Evolutionary conservation across 2,888 invertebrate species (phyloP).

Genomic region (Megamerina dolium): DNA sequence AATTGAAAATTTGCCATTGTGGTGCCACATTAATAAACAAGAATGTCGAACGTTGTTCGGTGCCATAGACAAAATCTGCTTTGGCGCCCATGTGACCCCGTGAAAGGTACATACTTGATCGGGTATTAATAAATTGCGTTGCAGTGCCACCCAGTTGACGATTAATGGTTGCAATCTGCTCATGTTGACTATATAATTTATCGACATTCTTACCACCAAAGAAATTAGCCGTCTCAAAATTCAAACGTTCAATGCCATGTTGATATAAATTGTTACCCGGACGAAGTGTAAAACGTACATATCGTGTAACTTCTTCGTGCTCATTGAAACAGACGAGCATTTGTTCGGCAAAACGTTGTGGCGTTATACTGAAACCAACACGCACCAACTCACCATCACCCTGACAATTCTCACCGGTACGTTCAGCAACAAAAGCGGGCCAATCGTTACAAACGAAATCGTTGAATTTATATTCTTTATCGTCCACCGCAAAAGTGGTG

Average conservation of each 20-base stretch:
- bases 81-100: conserved; percentile 55
- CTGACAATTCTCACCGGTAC: conserved; percentile 36
- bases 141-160: conserved; percentile 38
- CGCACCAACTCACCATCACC: conserved; percentile 39
- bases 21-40: conserved; percentile 55
- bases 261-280: conserved; percentile 49
- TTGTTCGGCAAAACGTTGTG: conserved; percentile 40
- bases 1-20: conserved; percentile 58
- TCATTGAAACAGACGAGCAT: conserved; percentile 50
- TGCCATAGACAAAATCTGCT: conserved; percentile 52
- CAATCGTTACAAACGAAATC: conserved; percentile 42
- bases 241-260: conserved; percentile 43
- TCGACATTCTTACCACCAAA: conserved; percentile 43
- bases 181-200: conserved; percentile 41
- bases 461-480: conserved; percentile 32
- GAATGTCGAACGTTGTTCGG: conserved; percentile 53
- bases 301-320: conserved; percentile 44
- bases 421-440: conserved; percentile 37
- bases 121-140: conserved; percentile 29
- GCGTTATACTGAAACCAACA: conserved; percentile 45
- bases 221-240: conserved; percentile 40
- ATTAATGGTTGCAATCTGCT: conserved; percentile 43
- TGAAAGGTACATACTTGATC: conserved; percentile 39
- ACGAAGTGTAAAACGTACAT: conserved; percentile 44
- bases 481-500: conserved; percentile 34